These are phyloP conservation scores for Zaprionus lineosus DNA, from an alignment of 2,888 invertebrate species.

Conservation along the genomic window DNA sequence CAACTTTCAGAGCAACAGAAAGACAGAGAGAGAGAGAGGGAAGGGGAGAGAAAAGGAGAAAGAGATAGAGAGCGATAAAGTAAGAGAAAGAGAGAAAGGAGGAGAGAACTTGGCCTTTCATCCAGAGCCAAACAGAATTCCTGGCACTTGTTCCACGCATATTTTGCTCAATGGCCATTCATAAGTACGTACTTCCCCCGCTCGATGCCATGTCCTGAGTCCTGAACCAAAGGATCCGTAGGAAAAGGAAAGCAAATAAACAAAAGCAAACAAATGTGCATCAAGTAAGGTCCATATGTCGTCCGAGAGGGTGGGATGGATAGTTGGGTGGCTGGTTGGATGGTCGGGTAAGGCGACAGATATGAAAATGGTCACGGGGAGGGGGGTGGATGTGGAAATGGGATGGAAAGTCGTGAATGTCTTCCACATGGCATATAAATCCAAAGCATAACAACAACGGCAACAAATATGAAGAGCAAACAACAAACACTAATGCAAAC, in stretches of 20 bases:
- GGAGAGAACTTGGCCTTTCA: background rate
- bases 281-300: constrained; percentile 65
- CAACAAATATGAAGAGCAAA: constrained; percentile 73
- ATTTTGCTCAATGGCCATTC: constrained; percentile 67
- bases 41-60: no score
- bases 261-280: constrained; percentile 70
- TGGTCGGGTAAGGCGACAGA: background rate
- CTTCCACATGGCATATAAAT: constrained; percentile 45
- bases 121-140: constrained; percentile 43
- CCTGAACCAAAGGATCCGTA: constrained; percentile 11
- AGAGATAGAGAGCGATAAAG: no score
- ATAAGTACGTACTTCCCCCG: constrained; percentile 29
- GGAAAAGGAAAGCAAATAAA: constrained; percentile 53
- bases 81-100: no score
- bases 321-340: background rate
- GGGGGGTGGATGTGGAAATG: constrained; percentile 7
- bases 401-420: constrained; percentile 36
- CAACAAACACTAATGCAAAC: constrained; percentile 73
- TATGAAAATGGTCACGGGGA: background rate
- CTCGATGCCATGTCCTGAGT: background rate
- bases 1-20: constrained; percentile 27
- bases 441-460: constrained; percentile 49
- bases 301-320: constrained; percentile 27
- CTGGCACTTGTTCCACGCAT: constrained; percentile 58
- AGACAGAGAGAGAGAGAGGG: no score